Evolutionary conservation across 2,888 invertebrate species (phyloP).

Genomic region (Drosophila algonquin): DNA sequence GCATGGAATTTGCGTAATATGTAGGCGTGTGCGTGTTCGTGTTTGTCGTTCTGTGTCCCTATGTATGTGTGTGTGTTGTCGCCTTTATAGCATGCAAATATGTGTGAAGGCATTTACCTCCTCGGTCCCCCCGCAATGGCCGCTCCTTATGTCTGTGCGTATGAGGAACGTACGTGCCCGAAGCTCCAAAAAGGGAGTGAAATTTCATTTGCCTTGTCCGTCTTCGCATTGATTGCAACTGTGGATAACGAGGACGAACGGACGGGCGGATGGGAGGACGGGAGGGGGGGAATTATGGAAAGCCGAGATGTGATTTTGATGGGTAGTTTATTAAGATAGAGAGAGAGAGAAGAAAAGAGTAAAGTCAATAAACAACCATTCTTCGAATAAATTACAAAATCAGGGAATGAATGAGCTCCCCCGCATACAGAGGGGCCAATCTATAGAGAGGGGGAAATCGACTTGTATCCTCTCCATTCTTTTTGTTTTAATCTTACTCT

Average conservation of each 20-base stretch:
- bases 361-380: not conserved
- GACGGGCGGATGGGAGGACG: no score
- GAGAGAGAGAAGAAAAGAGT: not conserved
- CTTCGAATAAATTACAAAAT: not conserved
- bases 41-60: no score
- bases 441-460: no score
- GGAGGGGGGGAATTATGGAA: not conserved
- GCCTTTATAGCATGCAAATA: constrained; percentile 56
- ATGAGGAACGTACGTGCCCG: constrained; percentile 42
- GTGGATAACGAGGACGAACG: not conserved
- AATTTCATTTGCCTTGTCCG: constrained; percentile 32
- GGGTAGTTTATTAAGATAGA: not conserved
- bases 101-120: constrained; percentile 47
- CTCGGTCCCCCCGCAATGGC: not conserved
- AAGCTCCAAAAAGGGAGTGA: constrained; percentile 22
- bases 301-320: not conserved
- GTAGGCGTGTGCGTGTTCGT: constrained; percentile 39
- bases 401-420: not conserved
- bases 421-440: no score
- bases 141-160: constrained; percentile 15
- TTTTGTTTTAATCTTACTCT: not conserved
- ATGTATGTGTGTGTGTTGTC: constrained; percentile 23
- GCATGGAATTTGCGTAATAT: constrained; percentile 76
- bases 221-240: constrained; percentile 18
- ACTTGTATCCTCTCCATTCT: not conserved